Base-by-base conservation (phyloP, 1,140 invertebrate genomes). In the Bombus sylvicola region DNA sequence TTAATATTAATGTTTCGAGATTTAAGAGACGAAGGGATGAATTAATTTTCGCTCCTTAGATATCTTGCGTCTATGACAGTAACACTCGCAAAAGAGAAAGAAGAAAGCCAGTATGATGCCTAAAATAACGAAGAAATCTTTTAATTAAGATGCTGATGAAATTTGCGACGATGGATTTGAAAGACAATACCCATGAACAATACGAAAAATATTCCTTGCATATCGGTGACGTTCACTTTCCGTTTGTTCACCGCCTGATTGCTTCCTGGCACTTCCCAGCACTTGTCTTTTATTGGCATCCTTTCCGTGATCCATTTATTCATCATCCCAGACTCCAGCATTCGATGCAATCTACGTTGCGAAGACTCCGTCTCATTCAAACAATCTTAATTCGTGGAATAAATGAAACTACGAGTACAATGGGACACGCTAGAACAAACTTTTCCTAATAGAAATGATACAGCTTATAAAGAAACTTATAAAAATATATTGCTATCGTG, bases 201-300 rank as follows among this genome's bases (percentile, higher is more conserved):
- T 0, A 98, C 96, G 87, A 98, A 98, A 95, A 98, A 98, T 69
- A 97, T 98, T 47, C 98, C 98, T 93, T 98, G 97, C 98, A 98
- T 98, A 91, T 98, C 98, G 80, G 97, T 96, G 87, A 98, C 96
- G 91, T 98, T 97, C 8, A 98, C 98, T 75, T 97, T 98, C 90
- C 98, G 97, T 92, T 98, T 98, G 47, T 96, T 96, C 13, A 97
- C 97, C 93, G 97, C 97, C 12, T 96, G 95, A 78, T 95, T 95
- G 72, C 95, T 93, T 68, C 96, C 94, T 12, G 95, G 92, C 3
- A 96, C 95, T 89, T 96, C 96, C 95, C 96, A 98, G 92, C 98
- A 99, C 81, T 97, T 96, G 94, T 99, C 97, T 85, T 97, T 97
- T 86, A 96, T 96, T 1, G 98, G 98, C 92, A 98, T 95, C 93